Base-by-base conservation (phyloP, 2,113 vertebrate genomes). In the Mugil cephalus region DNA sequence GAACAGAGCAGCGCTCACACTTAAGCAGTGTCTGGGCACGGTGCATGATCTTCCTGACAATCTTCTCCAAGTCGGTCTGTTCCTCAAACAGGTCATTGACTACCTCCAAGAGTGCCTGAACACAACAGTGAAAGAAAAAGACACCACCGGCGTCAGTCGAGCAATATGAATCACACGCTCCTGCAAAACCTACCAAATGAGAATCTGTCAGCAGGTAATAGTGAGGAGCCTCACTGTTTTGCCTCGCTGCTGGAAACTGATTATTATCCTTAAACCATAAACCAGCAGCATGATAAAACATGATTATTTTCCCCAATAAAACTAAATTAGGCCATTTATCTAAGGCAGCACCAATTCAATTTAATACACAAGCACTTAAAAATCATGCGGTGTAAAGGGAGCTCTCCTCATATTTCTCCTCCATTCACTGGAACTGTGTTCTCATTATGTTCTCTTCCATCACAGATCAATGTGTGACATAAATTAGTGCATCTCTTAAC, bases 1-100 rank as follows among this genome's bases (percentile, higher is more conserved):
- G 95, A 34, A 99, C 98, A 11, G 98, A 99, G 83, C 98, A 99
- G 61, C 96, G 95, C 58, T 99, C 98, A 80, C 98, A 99, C 92
- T 98, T 97, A 58, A 99, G 87, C 59, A 99, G 92, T 10, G 96
- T 98, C 93, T 99, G 98, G 48, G 98, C 98, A 18, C 98, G 96
- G 85, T 98, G 97, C 98, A 99, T 99, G 84, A 99, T 99, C 94
- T 99, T 99, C 93, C 96, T 96, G 75, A 99, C 97, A 83, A 99
- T 97, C 93, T 99, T 99, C 94, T 99, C 98, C 92, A 99, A 90
- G 91, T 99, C 96, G 42, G 98, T 99, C 92, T 99, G 98, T 86
- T 99, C 98, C 74, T 99, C 98, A 92, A 99, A 99, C 88, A 99
- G 95, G 74, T 99, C 98, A 84, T 99, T 99, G 82, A 99, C 98